Base-by-base conservation (phyloP, 2,797 vertebrate genomes). In the Cryptoblepharus egeriae region DNA sequence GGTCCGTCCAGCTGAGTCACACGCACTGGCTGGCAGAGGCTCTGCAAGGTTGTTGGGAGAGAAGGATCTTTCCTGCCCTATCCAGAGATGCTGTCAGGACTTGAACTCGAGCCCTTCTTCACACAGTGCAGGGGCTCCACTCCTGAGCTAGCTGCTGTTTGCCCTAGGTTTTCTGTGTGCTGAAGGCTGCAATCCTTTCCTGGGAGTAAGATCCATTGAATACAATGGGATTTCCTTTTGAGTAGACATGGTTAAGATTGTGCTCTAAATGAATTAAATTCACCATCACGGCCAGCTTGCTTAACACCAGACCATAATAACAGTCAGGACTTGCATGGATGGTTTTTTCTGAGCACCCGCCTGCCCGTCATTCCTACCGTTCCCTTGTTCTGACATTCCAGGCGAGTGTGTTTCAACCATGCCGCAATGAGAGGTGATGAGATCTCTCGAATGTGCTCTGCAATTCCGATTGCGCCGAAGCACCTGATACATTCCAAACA, bases 361-460 rank as follows among this genome's bases (percentile, higher is more conserved):
- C 42, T 20, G 13, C 26, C n/a, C 32, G 32, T 45, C 26, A 52
- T 32, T 22, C 35, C 32, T 67, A 45, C 49, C 57, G 4, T 28
- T 73, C 35, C 18, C 49, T 79, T n/a, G 24, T 39, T 11, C 32
- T 12, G 20, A 22, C 2, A 16, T 79, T 79, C 49, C n/a, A 55
- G n/a, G 32, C 69, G 12, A 22, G 77, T 64, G 30, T 10, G n/a
- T 42, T 45, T 39, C 24, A 11, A 35, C 79, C 65, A 61, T 73
- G 42, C 3, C 35, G 75, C 68, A 81, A 2, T 82, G 77, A 82
- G 75, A 83, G 84, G 75, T 84, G 75, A 28, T 68, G 61, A 26
- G 49, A 45, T 45, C 80, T 24, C 0, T 61, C 1, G 75, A 42
- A 0, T 79, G 85, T 64, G 52, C n/a, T 35, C 35, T 1, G 13